phyloP scores from a whole-genome alignment of 2,888 invertebrate genomes.

The Brachypterus glaber region DNA sequence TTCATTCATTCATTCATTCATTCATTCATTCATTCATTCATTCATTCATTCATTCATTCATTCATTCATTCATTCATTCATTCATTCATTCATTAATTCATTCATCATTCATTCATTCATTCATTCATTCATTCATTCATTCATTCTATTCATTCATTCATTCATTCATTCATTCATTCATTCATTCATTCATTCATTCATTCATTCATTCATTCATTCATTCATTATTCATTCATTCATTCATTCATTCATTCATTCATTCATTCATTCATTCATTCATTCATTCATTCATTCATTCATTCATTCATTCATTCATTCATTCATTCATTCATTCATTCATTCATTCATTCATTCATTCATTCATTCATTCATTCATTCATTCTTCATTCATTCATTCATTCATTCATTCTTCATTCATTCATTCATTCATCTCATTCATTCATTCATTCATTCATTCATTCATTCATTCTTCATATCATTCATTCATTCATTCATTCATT shows the following conservation, averaged over 20 bases:
- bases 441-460: constrained; percentile 7
- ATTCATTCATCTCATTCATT: no score
- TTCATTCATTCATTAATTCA: constrained; percentile 6
- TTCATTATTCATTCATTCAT: no score
- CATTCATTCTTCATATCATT: no score
- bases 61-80: constrained; percentile 6
- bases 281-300: constrained; percentile 5
- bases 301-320: constrained; percentile 6
- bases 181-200: constrained; percentile 6
- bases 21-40: constrained; percentile 6
- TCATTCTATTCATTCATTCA: constrained; percentile 6
- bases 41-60: constrained; percentile 6
- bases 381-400: no score
- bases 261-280: constrained; percentile 3
- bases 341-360: constrained; percentile 6
- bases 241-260: constrained; percentile 7
- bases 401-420: no score
- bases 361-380: no score
- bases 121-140: no score
- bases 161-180: constrained; percentile 6
- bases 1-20: constrained; percentile 6
- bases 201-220: no score
- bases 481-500: no score
- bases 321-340: constrained; percentile 5
- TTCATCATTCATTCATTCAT: constrained; percentile 6